Evolutionary conservation across 1,140 invertebrate genomes (phyloP).

Genomic region (Drosophila neocordata): DNA sequence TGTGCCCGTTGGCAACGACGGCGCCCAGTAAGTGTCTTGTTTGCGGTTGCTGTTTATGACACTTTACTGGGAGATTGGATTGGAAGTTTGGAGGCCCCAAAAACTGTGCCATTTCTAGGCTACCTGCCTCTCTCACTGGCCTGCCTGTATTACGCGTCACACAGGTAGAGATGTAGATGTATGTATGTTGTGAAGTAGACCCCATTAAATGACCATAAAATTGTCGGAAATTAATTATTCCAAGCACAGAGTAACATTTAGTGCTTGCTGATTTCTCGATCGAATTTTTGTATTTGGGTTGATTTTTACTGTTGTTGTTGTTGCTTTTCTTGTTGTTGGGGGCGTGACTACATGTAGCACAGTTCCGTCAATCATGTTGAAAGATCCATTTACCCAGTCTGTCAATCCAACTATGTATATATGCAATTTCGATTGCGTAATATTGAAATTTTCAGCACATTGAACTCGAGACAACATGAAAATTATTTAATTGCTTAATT

Average conservation of each 20-base stretch:
- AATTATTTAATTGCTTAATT: slow-evolving; percentile 58
- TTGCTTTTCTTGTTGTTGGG: slow-evolving; percentile 39
- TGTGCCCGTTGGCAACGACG: too few species aligned
- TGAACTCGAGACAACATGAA: slow-evolving; percentile 17
- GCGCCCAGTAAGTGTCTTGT: slow-evolving; percentile 58
- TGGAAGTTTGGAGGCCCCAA: slow-evolving; percentile 22
- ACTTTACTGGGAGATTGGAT: slow-evolving; percentile 41
- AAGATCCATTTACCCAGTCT: slow-evolving; percentile 18
- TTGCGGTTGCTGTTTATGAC: slow-evolving; percentile 49
- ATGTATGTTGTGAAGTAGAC: slow-evolving; percentile 4
- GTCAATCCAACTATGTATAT: slow-evolving; percentile 2
- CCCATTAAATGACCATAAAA: slow-evolving; percentile 70
- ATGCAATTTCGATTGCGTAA: slow-evolving; percentile 53
- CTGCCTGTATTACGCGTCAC: slow-evolving; percentile 64
- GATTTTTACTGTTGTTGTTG: slow-evolving; percentile 30
- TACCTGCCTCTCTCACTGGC: not conserved
- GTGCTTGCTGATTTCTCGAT: slow-evolving; percentile 34
- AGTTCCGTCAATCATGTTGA: slow-evolving; percentile 70
- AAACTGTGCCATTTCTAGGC: slow-evolving; percentile 64
- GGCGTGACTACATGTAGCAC: slow-evolving; percentile 58
- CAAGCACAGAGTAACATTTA: slow-evolving; percentile 57
- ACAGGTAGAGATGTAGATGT: slow-evolving; percentile 15
- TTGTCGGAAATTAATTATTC: slow-evolving; percentile 59
- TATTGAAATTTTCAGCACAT: slow-evolving; percentile 48
- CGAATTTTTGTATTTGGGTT: slow-evolving; percentile 48